Evolutionary conservation across 1,140 invertebrate species (phyloP).

Genomic region (Cydia splendana): DNA sequence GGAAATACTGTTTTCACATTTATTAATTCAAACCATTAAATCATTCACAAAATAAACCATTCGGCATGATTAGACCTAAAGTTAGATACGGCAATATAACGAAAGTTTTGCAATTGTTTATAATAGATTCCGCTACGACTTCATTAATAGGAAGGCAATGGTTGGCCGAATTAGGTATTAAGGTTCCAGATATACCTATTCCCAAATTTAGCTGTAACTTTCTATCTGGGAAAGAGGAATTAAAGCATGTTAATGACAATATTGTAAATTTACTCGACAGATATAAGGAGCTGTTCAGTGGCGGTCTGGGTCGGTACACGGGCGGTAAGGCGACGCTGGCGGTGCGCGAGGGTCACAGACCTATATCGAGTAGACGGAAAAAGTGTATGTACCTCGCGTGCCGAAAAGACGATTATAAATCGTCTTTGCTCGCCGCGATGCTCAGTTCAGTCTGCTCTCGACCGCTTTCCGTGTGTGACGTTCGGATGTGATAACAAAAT

Average conservation of each 20-base stretch:
- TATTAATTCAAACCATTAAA: too few relatives aligned
- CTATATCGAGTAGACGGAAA: too few relatives aligned
- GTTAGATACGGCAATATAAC: background rate
- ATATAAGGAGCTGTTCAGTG: background rate
- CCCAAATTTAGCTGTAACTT: conserved; percentile 20
- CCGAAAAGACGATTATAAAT: too few relatives aligned
- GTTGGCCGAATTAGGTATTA: conserved; percentile 17
- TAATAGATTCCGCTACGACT: background rate
- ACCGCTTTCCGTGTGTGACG: too few relatives aligned
- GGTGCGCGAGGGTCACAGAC: too few relatives aligned
- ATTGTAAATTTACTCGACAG: background rate
- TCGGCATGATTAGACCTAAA: conserved; percentile 18
- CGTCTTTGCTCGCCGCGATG: too few relatives aligned
- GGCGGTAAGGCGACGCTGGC: too few relatives aligned
- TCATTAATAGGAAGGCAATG: conserved; percentile 27
- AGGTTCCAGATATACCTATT: background rate
- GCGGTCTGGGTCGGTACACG: too few relatives aligned
- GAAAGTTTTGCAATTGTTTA: too few relatives aligned
- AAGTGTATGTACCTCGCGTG: too few relatives aligned
- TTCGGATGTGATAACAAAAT: too few relatives aligned
- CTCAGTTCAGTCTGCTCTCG: too few relatives aligned
- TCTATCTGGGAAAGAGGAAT: background rate
- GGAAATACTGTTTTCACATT: conserved; percentile 20
- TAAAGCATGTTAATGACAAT: background rate
- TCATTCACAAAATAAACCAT: conserved; percentile 22